Conservation (phyloP, 2,113 vertebrate genomes). For the Emydocephalus ijimae region DNA sequence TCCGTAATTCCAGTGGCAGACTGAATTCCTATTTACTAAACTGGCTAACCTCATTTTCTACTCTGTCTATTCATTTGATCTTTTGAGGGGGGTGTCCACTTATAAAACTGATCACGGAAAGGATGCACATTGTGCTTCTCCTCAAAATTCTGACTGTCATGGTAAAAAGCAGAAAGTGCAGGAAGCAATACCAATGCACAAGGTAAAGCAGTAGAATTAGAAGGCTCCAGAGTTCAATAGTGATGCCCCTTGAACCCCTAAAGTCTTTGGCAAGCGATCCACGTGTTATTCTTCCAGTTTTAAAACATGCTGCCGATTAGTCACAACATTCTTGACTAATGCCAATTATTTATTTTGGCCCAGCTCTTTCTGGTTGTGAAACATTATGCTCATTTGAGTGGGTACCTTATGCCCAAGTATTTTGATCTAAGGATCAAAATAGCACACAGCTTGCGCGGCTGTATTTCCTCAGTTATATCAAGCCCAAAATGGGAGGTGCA, state of each 20-base stretch:
- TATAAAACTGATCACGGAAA: neutral
- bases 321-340: neutral
- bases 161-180: neutral
- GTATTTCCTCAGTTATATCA: neutral
- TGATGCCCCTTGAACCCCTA: neutral
- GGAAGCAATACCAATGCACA: neutral
- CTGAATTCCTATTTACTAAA: neutral
- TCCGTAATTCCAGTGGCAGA: neutral
- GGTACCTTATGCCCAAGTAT: neutral
- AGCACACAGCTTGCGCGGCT: neutral
- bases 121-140: neutral
- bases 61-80: neutral
- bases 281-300: neutral
- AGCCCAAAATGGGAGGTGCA: neutral
- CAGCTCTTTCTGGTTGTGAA: neutral
- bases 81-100: neutral
- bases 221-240: neutral
- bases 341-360: neutral
- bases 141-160: neutral
- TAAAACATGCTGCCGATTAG: neutral
- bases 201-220: neutral
- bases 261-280: neutral
- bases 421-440: neutral
- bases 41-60: neutral
- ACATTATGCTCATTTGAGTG: neutral